Evolutionary conservation across 2,797 vertebrate genomes (phyloP).

Genomic region (Danio tinwini): DNA sequence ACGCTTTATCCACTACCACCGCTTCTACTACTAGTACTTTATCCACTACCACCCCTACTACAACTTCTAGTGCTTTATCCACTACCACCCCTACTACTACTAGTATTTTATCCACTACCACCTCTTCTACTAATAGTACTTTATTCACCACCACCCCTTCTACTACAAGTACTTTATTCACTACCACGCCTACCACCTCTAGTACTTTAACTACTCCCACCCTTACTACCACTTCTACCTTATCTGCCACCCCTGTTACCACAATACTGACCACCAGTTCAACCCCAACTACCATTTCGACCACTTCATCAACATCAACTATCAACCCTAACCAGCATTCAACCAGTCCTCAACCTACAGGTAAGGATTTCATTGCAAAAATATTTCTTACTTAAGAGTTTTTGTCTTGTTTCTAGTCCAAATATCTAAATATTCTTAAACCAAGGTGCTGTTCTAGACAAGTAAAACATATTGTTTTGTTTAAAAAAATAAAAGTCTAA

Average conservation of each 20-base stretch:
- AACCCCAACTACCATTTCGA: background rate
- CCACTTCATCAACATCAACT: background rate
- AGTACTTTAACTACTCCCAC: background rate
- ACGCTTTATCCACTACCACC: background rate
- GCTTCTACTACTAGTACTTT: background rate
- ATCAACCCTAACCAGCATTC: background rate
- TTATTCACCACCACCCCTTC: background rate
- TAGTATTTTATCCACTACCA: background rate
- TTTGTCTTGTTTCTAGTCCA: too few species aligned
- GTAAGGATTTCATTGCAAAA: background rate
- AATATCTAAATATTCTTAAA: too few species aligned
- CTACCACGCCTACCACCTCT: accelerated
- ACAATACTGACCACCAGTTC: background rate
- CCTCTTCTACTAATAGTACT: background rate
- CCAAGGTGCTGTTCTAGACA: too few species aligned
- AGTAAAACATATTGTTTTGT: too few species aligned
- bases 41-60: background rate
- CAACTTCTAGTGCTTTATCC: background rate
- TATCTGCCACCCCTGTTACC: too few species aligned
- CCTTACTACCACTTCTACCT: background rate
- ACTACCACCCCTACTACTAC: background rate
- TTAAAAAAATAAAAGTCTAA: too few species aligned
- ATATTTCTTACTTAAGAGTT: too few species aligned
- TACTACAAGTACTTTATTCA: background rate
- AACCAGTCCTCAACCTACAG: background rate